These are phyloP conservation scores for Cepphus grylle DNA, from an alignment of 2,113 vertebrate species.

Conservation along the genomic window DNA sequence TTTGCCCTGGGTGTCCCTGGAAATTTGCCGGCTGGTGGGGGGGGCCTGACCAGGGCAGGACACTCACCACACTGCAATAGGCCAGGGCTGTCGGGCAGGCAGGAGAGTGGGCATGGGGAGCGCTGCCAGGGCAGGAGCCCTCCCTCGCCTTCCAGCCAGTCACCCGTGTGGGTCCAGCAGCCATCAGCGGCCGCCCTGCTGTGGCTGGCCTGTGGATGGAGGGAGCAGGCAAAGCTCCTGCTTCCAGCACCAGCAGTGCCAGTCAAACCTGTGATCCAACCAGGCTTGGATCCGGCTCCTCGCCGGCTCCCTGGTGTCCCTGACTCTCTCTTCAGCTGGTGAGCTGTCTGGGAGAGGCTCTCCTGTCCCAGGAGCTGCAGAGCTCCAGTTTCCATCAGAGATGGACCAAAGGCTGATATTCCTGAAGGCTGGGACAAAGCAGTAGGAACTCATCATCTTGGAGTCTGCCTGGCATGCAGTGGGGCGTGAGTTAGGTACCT, in stretches of 20 bases:
- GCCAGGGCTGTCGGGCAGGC: background rate
- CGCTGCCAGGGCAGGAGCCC: background rate
- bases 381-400: background rate
- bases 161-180: background rate
- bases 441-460: background rate
- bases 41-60: background rate
- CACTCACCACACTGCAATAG: background rate
- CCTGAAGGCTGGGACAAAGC: background rate
- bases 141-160: background rate
- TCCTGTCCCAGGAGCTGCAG: background rate
- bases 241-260: background rate
- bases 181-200: background rate
- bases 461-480: background rate
- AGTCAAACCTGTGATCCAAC: background rate
- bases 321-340: background rate
- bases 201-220: accelerated
- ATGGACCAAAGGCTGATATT: background rate
- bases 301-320: background rate
- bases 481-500: background rate
- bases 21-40: background rate
- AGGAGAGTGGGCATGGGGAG: background rate
- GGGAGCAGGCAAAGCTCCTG: background rate
- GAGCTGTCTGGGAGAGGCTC: background rate
- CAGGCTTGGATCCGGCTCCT: background rate
- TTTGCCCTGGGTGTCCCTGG: background rate